Percentiles rank a stretch among this genome's conserved stretches.
These are phyloP conservation scores for Centropus bengalensis DNA, from an alignment of 2,113 vertebrate genomes.

Conservation along the genomic window DNA sequence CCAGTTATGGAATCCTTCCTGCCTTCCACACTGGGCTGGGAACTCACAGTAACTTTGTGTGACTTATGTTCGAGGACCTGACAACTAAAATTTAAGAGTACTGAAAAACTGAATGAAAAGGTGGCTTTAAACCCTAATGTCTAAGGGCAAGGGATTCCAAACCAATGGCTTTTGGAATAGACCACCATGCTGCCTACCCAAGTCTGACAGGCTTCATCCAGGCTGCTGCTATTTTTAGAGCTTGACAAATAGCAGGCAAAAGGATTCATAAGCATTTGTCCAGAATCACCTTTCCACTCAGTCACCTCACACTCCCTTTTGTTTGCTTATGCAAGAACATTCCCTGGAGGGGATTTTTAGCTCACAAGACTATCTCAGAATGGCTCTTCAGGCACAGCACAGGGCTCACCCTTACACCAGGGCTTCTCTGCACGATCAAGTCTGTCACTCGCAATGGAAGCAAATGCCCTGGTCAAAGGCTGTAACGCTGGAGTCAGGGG, in stretches of 20 bases:
- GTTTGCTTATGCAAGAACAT: constrained; percentile 22
- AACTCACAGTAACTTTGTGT: neutral
- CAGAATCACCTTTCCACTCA: constrained; percentile 45
- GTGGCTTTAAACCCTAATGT: neutral
- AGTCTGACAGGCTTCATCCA: neutral
- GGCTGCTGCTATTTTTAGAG: constrained; percentile 43
- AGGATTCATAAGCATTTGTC: constrained; percentile 49
- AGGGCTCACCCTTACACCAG: neutral
- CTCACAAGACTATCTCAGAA: constrained; percentile 1
- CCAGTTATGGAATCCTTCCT: neutral
- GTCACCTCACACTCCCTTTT: constrained; percentile 25
- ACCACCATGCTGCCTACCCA: neutral
- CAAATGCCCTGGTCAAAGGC: neutral
- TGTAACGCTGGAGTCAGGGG: neutral
- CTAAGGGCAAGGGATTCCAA: neutral
- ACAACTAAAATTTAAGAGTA: neutral
- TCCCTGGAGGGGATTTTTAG: neutral
- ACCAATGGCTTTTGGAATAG: neutral
- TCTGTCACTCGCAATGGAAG: neutral
- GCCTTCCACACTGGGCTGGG: neutral
- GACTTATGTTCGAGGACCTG: neutral
- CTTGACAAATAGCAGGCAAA: constrained; percentile 53
- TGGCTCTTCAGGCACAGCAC: neutral
- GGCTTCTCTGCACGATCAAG: neutral
- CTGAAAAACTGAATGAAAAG: neutral